Conservation (phyloP, 2,888 invertebrate species). For the Gibbula magus region DNA sequence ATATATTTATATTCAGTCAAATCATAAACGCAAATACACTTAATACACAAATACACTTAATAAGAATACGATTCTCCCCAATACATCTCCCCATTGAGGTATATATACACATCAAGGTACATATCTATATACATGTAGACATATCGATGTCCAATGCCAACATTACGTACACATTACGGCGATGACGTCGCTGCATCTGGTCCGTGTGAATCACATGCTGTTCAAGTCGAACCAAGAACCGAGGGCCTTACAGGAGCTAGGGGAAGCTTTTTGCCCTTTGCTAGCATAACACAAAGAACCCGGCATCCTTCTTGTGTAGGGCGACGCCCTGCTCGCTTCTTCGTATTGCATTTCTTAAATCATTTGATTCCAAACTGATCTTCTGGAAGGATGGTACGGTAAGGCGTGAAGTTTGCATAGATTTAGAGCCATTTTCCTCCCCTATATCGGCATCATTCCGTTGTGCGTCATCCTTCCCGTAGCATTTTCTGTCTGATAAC, state of each 20-base stretch:
- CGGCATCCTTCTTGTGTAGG: background rate
- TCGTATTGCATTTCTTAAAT: background rate
- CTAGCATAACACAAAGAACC: constrained; percentile 9
- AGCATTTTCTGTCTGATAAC: no score
- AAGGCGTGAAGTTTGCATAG: background rate
- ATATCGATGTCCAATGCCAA: background rate
- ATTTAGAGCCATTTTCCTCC: background rate
- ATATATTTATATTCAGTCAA: no score
- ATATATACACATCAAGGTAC: background rate
- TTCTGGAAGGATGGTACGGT: constrained; percentile 11
- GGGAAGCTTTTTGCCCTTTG: constrained; percentile 12
- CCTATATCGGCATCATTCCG: no score
- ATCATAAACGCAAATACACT: no score
- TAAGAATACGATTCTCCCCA: background rate
- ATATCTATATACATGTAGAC: constrained; percentile 8
- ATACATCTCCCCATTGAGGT: background rate
- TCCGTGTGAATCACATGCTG: background rate
- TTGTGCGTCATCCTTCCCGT: no score
- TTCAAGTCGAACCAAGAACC: background rate
- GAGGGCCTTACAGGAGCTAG: background rate
- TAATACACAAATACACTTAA: no score
- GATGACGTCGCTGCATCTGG: background rate
- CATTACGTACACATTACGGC: background rate
- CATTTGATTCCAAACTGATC: background rate
- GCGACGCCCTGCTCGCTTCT: background rate